These are phyloP conservation scores for Panagrolaimus sp. DNA, from an alignment of 1,140 invertebrate species.

Conservation along the genomic window DNA sequence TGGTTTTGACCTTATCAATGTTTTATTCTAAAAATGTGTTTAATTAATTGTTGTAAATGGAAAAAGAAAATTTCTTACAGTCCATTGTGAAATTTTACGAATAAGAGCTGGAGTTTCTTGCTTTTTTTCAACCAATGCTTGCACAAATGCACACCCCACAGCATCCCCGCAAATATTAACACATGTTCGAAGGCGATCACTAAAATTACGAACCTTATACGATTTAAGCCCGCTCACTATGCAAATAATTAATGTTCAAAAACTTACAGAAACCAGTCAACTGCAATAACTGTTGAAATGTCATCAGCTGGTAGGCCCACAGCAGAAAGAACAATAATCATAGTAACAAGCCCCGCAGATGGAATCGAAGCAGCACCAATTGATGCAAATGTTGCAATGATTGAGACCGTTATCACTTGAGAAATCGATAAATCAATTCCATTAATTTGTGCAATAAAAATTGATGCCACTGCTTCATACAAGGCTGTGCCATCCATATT, in stretches of 20 bases:
- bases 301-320: constrained; percentile 83
- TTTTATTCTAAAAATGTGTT: too few relatives aligned
- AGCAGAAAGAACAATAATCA: constrained; percentile 89
- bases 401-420: constrained; percentile 66
- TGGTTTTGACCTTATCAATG: too few relatives aligned
- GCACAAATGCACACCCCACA: constrained; percentile 64
- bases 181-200: constrained; percentile 65
- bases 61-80: too few relatives aligned
- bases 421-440: constrained; percentile 63
- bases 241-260: neutral
- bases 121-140: neutral
- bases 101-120: too few relatives aligned
- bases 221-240: too few relatives aligned
- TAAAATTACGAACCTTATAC: constrained; percentile 44
- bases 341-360: constrained; percentile 83
- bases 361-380: constrained; percentile 88
- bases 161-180: constrained; percentile 66
- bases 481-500: constrained; percentile 62
- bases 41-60: too few relatives aligned
- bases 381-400: constrained; percentile 81
- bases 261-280: constrained; percentile 75
- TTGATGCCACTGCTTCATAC: constrained; percentile 66
- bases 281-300: constrained; percentile 80
- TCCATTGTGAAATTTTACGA: too few relatives aligned
- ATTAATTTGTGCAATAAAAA: constrained; percentile 70